Percentiles rank a stretch among this genome's conserved stretches.
Evolutionary conservation across 2,113 vertebrate genomes (phyloP).

Genomic region (Tachuris rubrigastra): DNA sequence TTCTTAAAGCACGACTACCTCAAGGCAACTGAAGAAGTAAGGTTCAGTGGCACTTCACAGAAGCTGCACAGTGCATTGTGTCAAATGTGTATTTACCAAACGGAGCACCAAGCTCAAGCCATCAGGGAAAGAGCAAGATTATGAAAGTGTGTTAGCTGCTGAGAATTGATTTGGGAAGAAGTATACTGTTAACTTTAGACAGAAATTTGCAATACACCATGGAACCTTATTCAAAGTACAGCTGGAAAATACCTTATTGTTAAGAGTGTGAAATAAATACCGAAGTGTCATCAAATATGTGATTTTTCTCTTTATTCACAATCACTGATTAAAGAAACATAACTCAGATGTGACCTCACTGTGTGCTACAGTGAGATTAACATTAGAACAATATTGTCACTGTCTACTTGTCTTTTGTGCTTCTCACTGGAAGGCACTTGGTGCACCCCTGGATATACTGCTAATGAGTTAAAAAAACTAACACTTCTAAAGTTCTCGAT

Average conservation of each 20-base stretch:
- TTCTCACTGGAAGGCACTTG: background rate
- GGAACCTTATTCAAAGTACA: background rate
- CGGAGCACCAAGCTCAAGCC: background rate
- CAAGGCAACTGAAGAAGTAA: slow-evolving; percentile 4
- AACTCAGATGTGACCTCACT: background rate
- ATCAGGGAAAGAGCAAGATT: background rate
- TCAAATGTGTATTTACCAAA: background rate
- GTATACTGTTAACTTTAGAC: background rate
- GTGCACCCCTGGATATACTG: background rate
- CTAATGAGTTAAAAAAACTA: background rate
- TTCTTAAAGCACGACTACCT: background rate
- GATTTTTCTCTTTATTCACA: background rate
- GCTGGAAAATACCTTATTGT: background rate
- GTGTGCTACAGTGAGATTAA: background rate
- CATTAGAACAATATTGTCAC: background rate
- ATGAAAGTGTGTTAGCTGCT: background rate
- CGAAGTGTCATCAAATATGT: background rate
- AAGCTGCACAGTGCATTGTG: background rate
- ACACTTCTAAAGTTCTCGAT: background rate
- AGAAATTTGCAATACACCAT: background rate
- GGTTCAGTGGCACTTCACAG: slow-evolving; percentile 18
- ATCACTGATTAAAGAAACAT: background rate
- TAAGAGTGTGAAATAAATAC: background rate
- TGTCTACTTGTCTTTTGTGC: background rate
- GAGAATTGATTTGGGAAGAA: background rate